Evolutionary conservation across 1,140 invertebrate species (phyloP).

Genomic region (honey bee (Apis mellifera)): DNA sequence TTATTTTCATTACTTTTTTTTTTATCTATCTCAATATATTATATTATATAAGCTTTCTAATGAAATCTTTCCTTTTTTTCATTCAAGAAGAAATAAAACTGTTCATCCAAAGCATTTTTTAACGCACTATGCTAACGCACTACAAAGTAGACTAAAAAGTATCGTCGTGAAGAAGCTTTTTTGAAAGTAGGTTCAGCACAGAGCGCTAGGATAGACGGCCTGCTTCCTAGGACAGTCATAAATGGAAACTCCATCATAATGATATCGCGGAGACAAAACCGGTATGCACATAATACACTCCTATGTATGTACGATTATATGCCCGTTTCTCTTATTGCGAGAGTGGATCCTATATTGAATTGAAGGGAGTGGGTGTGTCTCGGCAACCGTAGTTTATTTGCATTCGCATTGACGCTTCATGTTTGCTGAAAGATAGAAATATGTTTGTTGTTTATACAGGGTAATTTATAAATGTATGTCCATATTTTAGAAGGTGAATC

Average conservation of each 20-base stretch:
- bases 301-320: constrained; percentile 28
- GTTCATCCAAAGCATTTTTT: background rate
- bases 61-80: background rate
- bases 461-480: no score
- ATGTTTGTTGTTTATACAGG: background rate
- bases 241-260: constrained; percentile 57
- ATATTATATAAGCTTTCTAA: no score
- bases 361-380: constrained; percentile 30
- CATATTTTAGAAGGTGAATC: no score
- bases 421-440: background rate
- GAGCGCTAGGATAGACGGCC: background rate
- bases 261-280: constrained; percentile 57
- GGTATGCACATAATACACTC: constrained; percentile 29
- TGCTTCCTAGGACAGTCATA: constrained; percentile 43
- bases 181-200: constrained; percentile 10
- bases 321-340: constrained; percentile 17
- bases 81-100: background rate
- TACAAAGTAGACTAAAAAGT: background rate
- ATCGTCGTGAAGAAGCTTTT: constrained; percentile 3
- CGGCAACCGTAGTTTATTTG: constrained; percentile 37
- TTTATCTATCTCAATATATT: no score
- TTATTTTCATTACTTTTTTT: no score
- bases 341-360: constrained; percentile 14
- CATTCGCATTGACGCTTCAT: constrained; percentile 22
- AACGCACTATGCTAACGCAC: no score